These are phyloP conservation scores for Myotis pilosus DNA, from an alignment of 2,797 vertebrate species.

Conservation along the genomic window DNA sequence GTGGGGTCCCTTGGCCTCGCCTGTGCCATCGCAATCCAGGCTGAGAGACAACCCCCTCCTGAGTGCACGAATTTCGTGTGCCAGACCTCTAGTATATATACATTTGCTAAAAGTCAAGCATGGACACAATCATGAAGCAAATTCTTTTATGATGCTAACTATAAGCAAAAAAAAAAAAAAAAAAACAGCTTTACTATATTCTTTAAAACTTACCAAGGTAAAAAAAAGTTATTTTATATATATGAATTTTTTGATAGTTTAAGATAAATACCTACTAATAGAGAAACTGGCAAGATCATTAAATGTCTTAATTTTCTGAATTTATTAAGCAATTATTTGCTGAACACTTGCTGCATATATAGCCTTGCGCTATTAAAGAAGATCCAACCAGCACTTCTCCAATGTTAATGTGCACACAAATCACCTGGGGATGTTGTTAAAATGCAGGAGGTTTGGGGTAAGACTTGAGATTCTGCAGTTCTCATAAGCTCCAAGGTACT, in stretches of 20 bases:
- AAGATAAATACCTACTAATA: slow-evolving; percentile 35
- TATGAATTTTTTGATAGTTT: slow-evolving; percentile 38
- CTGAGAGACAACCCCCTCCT: too few relatives aligned
- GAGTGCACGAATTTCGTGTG: too few relatives aligned
- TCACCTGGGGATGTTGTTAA: slow-evolving; percentile 27
- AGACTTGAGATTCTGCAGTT: slow-evolving; percentile 4
- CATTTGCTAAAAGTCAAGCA: not conserved
- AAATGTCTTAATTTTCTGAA: slow-evolving; percentile 48
- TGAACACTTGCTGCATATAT: slow-evolving; percentile 13
- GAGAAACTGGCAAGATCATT: slow-evolving; percentile 12
- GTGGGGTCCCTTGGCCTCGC: too few relatives aligned
- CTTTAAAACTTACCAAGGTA: slow-evolving; percentile 33
- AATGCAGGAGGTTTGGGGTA: not conserved
- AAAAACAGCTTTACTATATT: not conserved
- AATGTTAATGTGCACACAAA: not conserved
- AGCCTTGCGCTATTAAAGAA: slow-evolving; percentile 41
- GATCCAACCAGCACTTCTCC: not conserved
- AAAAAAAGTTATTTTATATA: slow-evolving; percentile 44
- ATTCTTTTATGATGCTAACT: slow-evolving; percentile 33
- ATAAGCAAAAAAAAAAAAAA: slow-evolving; percentile 31
- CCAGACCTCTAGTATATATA: not conserved
- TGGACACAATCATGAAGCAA: not conserved
- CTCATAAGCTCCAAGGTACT: not conserved
- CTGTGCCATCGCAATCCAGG: too few relatives aligned
- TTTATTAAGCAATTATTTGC: slow-evolving; percentile 30